These are phyloP conservation scores for Haliclystus octoradiatus DNA, from an alignment of 30 jellyfish, hydroid and myxozoan genomes.

Conservation along the genomic window DNA sequence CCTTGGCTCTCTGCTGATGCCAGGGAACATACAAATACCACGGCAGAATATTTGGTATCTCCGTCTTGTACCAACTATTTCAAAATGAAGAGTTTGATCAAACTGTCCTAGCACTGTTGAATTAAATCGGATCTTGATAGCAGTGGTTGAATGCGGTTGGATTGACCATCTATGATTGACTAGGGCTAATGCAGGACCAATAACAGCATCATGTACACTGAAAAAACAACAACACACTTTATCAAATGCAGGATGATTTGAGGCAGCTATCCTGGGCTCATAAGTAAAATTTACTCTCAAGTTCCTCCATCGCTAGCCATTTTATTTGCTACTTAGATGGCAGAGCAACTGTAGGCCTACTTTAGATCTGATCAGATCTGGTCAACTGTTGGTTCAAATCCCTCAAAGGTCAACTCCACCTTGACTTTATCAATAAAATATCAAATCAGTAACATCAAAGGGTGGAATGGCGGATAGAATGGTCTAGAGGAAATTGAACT, in stretches of 20 bases:
- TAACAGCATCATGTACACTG: slow-evolving; percentile 27
- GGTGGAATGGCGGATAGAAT: no score
- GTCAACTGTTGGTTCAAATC: no score
- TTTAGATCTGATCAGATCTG: no score
- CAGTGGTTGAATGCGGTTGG: slow-evolving; percentile 48
- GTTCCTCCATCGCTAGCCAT: no score
- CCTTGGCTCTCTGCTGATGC: slow-evolving; percentile 88
- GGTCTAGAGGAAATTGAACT: no score
- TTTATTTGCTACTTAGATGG: no score
- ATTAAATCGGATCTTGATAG: slow-evolving; percentile 40
- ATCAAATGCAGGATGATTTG: slow-evolving; percentile 56
- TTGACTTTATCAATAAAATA: no score
- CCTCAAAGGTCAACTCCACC: no score
- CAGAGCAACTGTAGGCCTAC: no score
- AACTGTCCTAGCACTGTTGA: slow-evolving; percentile 87
- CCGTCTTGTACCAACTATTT: slow-evolving; percentile 86
- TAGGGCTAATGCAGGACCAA: slow-evolving; percentile 20
- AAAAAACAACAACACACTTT: slow-evolving; percentile 34
- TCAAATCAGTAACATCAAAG: no score
- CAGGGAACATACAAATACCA: slow-evolving; percentile 87
- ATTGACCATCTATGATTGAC: slow-evolving; percentile 82
- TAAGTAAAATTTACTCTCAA: no score
- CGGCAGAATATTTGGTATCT: slow-evolving; percentile 86
- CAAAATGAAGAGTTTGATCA: slow-evolving; percentile 81
- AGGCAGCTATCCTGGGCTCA: no score